These are phyloP conservation scores for Cyclophora punctaria DNA, from an alignment of 2,888 invertebrate species.

Conservation along the genomic window DNA sequence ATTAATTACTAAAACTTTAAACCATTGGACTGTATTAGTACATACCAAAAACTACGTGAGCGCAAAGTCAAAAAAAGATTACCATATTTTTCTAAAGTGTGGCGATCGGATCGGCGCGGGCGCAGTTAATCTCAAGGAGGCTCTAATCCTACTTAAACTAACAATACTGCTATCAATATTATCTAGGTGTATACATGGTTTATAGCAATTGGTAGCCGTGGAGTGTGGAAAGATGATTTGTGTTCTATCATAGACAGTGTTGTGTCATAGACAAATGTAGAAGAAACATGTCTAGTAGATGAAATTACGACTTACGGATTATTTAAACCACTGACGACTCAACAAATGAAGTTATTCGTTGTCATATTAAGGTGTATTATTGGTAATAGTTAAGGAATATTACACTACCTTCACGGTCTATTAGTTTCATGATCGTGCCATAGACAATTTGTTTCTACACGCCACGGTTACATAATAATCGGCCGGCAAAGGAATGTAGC, in stretches of 20 bases:
- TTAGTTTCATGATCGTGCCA: no score
- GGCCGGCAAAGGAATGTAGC: slow-evolving; percentile 48
- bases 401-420: no score
- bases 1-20: no score
- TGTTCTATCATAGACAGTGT: neutral
- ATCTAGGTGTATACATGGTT: slow-evolving; percentile 62
- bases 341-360: no score
- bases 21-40: no score
- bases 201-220: slow-evolving; percentile 56
- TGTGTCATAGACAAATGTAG: neutral
- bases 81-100: neutral
- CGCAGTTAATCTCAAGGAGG: slow-evolving; percentile 58
- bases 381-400: no score
- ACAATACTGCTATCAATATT: slow-evolving; percentile 61
- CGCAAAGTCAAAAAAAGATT: neutral
- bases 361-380: no score
- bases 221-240: slow-evolving; percentile 33
- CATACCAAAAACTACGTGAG: no score
- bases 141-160: slow-evolving; percentile 66
- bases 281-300: no score
- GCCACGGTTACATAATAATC: slow-evolving; percentile 48
- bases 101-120: slow-evolving; percentile 10
- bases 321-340: no score
- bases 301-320: no score
- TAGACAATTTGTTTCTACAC: slow-evolving; percentile 31